Base-by-base conservation (phyloP, 2,888 invertebrate species). In the Oligia latruncula region DNA sequence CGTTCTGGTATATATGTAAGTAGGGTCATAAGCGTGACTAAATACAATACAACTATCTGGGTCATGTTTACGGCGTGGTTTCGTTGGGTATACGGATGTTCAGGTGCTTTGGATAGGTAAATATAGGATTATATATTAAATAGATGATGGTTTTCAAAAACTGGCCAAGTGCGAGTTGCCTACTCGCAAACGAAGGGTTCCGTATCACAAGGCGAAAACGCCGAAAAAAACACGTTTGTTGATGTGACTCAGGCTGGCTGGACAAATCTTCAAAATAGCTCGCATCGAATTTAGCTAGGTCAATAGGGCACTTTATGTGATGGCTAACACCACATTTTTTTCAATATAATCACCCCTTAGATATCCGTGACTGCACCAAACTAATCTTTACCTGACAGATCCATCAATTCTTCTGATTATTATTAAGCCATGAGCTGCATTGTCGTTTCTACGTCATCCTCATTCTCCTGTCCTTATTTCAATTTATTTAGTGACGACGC, bases 21-120 rank as follows among this genome's bases (percentile, higher is more conserved):
- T 73, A 62, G 35, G 62, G 6, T 11, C 87, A 60, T 46, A 17
- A 80, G 23, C 85, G 85, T 85, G 87, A 85, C 85, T 64, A 64
- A 77, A 80, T 46, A 85, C 85, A 87, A 85, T 78, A 64, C 65
- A 43, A 43, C 40, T 71, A 84, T 72, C 70, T 84, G 73, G 84
- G 84, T 83, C 84, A 87, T 67, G 52, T 46, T 62, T 85, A 58
- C 55, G 62, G 13, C 40, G 78, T 11, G 3, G 68, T 46, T 58
- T 76, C 9, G 46, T 52, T 73, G 15, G 60, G 62, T 72, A 68
- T 55, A n/a, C 55, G 46, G 52, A 55, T 15, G 35, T 60, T 81
- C 6, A 55, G 52, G 46, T 66, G 60, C 20, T 52, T 66, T 17
- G 0, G 6, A 40, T 35, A 35, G 35, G 35, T 35, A 35, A 35